A percentile compares a stretch with the other conserved stretches of the same genome.
These are phyloP conservation scores for Zaprionus ghesquierei DNA, from an alignment of 1,140 invertebrate species.

Conservation along the genomic window DNA sequence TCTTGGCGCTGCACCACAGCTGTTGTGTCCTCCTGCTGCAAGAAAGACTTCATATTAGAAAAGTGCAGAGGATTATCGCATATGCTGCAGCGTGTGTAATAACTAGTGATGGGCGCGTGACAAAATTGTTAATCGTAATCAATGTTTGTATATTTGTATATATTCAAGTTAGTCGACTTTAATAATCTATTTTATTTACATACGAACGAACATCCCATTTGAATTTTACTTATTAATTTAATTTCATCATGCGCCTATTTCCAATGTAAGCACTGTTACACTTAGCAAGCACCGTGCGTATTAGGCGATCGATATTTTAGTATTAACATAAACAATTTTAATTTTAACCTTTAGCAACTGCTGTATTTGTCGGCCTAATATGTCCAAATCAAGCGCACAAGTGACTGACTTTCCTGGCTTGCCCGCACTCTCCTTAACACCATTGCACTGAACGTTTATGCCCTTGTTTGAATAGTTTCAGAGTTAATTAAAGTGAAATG, in stretches of 20 bases:
- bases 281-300: conserved; percentile 37
- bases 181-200: not conserved
- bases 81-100: not conserved
- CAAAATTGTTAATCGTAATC: not conserved
- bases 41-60: not conserved
- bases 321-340: conserved; percentile 21
- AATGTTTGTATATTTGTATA: not conserved
- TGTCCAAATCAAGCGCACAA: conserved; percentile 81
- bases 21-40: conserved; percentile 50
- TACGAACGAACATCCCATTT: not conserved
- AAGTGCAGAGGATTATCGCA: not conserved
- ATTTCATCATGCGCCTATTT: conserved; percentile 36
- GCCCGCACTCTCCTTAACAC: conserved; percentile 30
- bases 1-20: conserved; percentile 63
- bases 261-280: conserved; percentile 19
- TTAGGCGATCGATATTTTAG: conserved; percentile 45
- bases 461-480: conserved; percentile 35
- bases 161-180: not conserved
- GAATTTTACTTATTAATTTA: not conserved
- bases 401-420: conserved; percentile 44
- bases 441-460: conserved; percentile 36
- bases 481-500: conserved; percentile 17
- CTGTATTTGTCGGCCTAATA: conserved; percentile 76
- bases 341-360: conserved; percentile 79
- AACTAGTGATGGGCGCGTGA: conserved; percentile 37